Evolutionary conservation across 2,113 vertebrate species (phyloP), one percentile per base, ranked within the genome.

Genomic region (Tichodroma muraria): DNA sequence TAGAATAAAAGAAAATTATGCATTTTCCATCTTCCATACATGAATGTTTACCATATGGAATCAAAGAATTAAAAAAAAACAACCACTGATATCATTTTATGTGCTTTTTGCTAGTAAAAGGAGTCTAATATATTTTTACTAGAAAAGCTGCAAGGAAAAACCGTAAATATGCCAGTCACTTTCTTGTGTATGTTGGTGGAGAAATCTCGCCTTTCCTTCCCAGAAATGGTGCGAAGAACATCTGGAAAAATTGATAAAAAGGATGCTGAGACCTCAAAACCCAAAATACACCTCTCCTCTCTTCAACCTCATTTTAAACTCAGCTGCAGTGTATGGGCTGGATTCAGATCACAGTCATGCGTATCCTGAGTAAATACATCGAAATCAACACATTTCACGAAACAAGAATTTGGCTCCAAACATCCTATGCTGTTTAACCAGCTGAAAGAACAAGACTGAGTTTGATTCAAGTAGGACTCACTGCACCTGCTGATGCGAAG

Each of bases 211-310:
- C 88, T 88, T 94, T 64, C 56, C 81, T 96, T 94, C 91, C 79
- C 92, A 96, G 95, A 96, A 96, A 93, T 27, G 52, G 75, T 88
- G 85, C 18, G 10, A 97, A 91, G 79, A 91, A 96, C 96, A 97
- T 96, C 93, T 97, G 96, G 94, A 96, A 96, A 97, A 95, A 85
- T 11, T 95, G 96, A 93, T 96, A 91, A 93, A 94, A 89, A 93
- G 42, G 37, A 78, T 66, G 69, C 76, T 31, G 53, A 88, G 89
- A 80, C 54, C 84, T 93, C 68, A 83, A 85, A 90, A 44, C 38
- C 56, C 76, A 84, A 94, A 94, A 88, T 53, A 88, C 30, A 94
- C 28, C 76, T 91, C 78, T 94, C 25, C 37, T 15, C 47, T 78
- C 53, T 80, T 89, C 65, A 83, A 45, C 65, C 64, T 73, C 65